Evolutionary conservation across 2,888 invertebrate species (phyloP).

Genomic region (Drosophila pegasa): DNA sequence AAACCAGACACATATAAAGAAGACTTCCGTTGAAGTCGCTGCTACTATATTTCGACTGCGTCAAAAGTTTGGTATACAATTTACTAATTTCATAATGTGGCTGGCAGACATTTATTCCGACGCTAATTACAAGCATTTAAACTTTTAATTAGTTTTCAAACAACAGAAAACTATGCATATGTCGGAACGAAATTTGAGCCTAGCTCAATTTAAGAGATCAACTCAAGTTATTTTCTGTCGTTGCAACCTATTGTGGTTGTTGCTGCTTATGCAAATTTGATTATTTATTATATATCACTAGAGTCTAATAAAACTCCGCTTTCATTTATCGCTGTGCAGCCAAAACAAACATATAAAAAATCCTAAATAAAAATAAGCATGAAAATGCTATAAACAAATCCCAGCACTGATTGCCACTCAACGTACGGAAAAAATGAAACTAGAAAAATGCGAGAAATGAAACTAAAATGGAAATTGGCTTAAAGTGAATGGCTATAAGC

Average conservation of each 20-base stretch:
- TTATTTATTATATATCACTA: slow-evolving; percentile 30
- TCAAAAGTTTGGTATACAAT: slow-evolving; percentile 62
- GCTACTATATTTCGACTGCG: slow-evolving; percentile 30
- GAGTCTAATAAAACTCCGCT: slow-evolving; percentile 29
- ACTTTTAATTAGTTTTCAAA: slow-evolving; percentile 75
- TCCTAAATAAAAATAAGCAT: slow-evolving; percentile 55
- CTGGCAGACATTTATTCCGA: slow-evolving; percentile 74
- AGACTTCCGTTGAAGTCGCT: slow-evolving; percentile 1
- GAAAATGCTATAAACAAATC: slow-evolving; percentile 62
- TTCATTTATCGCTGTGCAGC: slow-evolving; percentile 32
- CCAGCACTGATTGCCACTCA: slow-evolving; percentile 59
- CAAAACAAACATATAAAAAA: slow-evolving; percentile 57
- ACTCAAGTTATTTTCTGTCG: slow-evolving; percentile 14
- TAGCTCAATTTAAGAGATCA: slow-evolving; percentile 24
- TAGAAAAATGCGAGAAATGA: slow-evolving; percentile 8
- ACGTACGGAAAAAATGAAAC: not conserved
- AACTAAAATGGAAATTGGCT: slow-evolving; percentile 66
- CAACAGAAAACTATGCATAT: slow-evolving; percentile 20
- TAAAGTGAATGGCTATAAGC: slow-evolving; percentile 55
- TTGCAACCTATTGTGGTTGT: slow-evolving; percentile 7
- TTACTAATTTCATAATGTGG: slow-evolving; percentile 73
- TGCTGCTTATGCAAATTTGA: slow-evolving; percentile 59
- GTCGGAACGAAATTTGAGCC: slow-evolving; percentile 9
- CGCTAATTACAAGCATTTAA: slow-evolving; percentile 77
- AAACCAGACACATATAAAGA: not conserved